Evolutionary conservation across 2,113 vertebrate species (phyloP), one percentile per base, ranked within the genome.

Genomic region (Formicarius rufipectus): DNA sequence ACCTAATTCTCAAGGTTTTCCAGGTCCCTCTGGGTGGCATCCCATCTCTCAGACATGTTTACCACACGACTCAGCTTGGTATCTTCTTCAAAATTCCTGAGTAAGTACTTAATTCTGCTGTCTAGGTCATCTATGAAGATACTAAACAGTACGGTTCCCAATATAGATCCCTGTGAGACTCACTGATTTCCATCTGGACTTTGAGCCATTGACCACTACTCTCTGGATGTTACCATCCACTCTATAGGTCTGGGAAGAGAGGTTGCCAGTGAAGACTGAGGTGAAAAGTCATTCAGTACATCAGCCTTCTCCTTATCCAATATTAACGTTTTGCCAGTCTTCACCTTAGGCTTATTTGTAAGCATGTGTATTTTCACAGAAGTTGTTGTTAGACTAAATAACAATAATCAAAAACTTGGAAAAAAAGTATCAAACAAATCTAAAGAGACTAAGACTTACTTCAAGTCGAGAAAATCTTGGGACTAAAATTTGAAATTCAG

Each of bases 281-380:
- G 15, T 2, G 44, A 60, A 63, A 56, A n/a, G 3, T 6, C 50
- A 3, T 40, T 28, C 13, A 74, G 10, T 33, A 69, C 13, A 25
- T 35, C 39, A 76, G 9, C 15, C 49, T 47, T 64, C 42, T 53
- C n/a, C 17, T 68, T 1, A 1, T 35, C 14, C 0, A 0, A 49
- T 76, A 10, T 42, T 64, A 66, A 14, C 11, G 33, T 22, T 45
- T 63, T 45, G 6, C 6, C 16, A 58, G 21, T 45, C 33, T 67
- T 66, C 13, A 22, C 4, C 6, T 7, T n/a, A n/a, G n/a, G n/a
- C n/a, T n/a, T n/a, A 42, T 42, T 42, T 42, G 40, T 14, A 42
- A 14, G 10, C 40, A 42, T 27, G 71, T 31, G 14, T n/a, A 14
- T 47, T 69, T 74, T 21, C 58, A 53, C 6, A 69, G 27, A 53